Evolutionary conservation across 1,140 invertebrate species (phyloP).

Genomic region (Mya arenaria): DNA sequence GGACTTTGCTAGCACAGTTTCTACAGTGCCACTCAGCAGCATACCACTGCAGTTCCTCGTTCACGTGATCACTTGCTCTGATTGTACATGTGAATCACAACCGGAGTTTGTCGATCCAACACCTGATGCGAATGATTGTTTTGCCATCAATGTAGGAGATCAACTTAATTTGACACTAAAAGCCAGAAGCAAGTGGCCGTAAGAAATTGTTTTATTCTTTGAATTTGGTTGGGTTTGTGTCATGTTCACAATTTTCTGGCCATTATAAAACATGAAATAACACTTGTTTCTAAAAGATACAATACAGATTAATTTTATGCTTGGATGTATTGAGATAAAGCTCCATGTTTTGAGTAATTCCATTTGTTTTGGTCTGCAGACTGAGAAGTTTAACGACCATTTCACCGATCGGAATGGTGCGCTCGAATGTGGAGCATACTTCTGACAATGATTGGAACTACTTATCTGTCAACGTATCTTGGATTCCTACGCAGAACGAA

Average conservation of each 20-base stretch:
- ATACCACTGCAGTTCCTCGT: conserved; percentile 35
- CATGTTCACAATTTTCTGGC: too few species aligned
- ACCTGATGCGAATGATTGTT: background rate
- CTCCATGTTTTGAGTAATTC: too few species aligned
- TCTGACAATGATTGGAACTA: background rate
- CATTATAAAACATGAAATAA: too few species aligned
- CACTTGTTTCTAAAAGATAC: too few species aligned
- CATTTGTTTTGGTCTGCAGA: background rate
- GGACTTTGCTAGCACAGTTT: background rate
- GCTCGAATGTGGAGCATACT: background rate
- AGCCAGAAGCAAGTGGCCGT: background rate
- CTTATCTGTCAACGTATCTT: background rate
- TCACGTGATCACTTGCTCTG: background rate
- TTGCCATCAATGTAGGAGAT: background rate
- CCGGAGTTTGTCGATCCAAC: conserved; percentile 13
- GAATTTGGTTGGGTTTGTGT: too few species aligned
- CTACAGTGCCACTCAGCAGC: conserved; percentile 15
- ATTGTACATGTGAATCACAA: background rate
- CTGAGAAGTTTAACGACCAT: background rate
- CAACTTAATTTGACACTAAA: background rate
- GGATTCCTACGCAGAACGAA: background rate
- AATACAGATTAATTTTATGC: too few species aligned
- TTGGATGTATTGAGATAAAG: too few species aligned
- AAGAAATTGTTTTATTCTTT: background rate
- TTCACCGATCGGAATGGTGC: background rate